Conservation (phyloP, 2,113 vertebrate species). For the Apodemus speciosus region DNA sequence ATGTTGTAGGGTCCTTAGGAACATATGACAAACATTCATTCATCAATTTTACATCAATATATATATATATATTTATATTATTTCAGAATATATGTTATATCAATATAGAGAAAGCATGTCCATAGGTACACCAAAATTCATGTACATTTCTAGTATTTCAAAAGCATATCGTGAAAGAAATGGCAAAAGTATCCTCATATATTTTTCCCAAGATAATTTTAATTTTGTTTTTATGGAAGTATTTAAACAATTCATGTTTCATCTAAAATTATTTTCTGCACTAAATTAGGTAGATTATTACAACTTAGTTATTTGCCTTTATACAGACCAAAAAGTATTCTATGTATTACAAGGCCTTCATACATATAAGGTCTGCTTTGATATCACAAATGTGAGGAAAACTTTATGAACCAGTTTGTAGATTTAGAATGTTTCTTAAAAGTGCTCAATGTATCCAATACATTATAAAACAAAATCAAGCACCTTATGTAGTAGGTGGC, state of each 20-base stretch:
- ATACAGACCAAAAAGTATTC: background rate
- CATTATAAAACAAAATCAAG: background rate
- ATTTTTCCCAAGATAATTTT: background rate
- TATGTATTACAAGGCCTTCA: background rate
- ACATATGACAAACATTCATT: background rate
- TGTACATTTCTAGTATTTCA: conserved; percentile 2
- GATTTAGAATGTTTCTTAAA: background rate
- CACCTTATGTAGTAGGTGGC: background rate
- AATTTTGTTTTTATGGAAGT: background rate
- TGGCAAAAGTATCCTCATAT: background rate
- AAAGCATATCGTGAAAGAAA: background rate
- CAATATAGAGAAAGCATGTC: background rate
- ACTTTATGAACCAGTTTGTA: background rate
- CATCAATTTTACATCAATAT: background rate
- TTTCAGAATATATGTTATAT: background rate
- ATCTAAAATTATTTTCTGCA: background rate
- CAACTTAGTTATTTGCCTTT: background rate
- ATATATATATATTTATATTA: too few species aligned
- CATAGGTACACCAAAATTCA: conserved; percentile 11
- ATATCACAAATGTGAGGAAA: background rate
- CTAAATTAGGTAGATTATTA: background rate
- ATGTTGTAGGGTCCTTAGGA: background rate
- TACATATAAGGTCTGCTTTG: background rate
- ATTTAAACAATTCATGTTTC: conserved; percentile 21
- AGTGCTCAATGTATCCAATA: background rate